Evolutionary conservation across 2,113 vertebrate species (phyloP), one percentile per base, ranked within the genome.

Genomic region (Cebus imitator): DNA sequence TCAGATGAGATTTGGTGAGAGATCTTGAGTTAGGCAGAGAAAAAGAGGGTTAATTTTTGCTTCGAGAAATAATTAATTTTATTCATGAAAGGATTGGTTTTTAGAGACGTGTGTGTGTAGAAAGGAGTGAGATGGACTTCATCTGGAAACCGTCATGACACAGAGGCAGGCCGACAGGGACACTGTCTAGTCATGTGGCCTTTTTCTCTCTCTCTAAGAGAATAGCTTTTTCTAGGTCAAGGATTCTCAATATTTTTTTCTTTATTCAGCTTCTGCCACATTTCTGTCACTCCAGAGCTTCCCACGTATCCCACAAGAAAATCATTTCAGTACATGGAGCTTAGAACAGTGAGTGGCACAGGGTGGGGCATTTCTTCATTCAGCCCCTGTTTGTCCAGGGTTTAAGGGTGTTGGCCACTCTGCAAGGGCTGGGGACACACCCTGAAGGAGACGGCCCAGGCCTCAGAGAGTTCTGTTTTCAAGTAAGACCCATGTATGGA

Each of bases 11-110:
- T 97, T 96, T 79, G 52, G 70, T 58, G 50, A 75, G 64, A 97
- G 96, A 97, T 97, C 86, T 96, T 87, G 96, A 96, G 18, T 90
- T 78, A 83, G 80, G 86, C 94, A 97, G 85, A 90, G 79, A 66
- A 82, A 97, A 96, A 80, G 68, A 96, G 88, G 97, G 97, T 98
- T 98, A 96, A 96, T 95, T 96, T 96, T 97, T 97, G 95, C 95
- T 94, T 95, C 20, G 14, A 95, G 93, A 98, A 97, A 96, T 94
- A 95, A 97, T 97, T 98, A 95, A 96, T 97, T 97, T 97, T 95
- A 97, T 96, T 98, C 94, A 96, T 97, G 96, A 98, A 95, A 94
- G 97, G 96, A 93, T 48, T 91, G 93, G 83, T 93, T 55, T 91
- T 96, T 52, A 61, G 78, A 94, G 82, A 75, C 1, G 3, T 35